Evolutionary conservation across 1,140 invertebrate species (phyloP).

Genomic region (Galendromus occidentalis): DNA sequence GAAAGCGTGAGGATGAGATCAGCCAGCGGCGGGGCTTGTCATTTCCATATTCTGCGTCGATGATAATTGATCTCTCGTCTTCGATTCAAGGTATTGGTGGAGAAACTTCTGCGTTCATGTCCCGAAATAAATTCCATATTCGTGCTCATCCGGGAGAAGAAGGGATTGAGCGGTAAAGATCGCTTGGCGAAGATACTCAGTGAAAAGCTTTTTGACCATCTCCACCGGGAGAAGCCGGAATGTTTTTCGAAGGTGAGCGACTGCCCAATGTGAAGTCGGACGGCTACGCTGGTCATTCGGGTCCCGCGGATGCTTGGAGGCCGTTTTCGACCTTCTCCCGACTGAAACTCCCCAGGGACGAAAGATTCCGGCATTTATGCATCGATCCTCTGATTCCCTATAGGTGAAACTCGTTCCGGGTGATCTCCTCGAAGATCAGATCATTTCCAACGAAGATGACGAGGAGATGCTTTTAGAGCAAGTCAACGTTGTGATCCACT

Average conservation of each 20-base stretch:
- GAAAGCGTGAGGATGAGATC: too few relatives aligned
- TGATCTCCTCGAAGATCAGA: conserved; percentile 37
- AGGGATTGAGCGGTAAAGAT: conserved; percentile 30
- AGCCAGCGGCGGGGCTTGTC: too few relatives aligned
- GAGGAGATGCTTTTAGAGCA: conserved; percentile 38
- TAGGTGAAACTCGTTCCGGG: not conserved
- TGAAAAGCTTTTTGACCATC: conserved; percentile 13
- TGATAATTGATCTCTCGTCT: too few relatives aligned
- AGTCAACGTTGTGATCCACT: conserved; percentile 31
- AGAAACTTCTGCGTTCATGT: conserved; percentile 33
- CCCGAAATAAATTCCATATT: conserved; percentile 28
- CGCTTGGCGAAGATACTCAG: conserved; percentile 18
- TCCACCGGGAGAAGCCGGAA: too few relatives aligned
- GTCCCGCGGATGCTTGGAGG: too few relatives aligned
- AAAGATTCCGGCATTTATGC: too few relatives aligned
- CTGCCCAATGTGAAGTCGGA: too few relatives aligned
- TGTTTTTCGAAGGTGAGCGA: too few relatives aligned
- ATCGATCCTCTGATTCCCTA: not conserved
- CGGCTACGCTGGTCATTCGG: too few relatives aligned
- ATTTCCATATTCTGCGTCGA: too few relatives aligned
- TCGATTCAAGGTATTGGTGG: conserved; percentile 27
- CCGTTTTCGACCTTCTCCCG: too few relatives aligned
- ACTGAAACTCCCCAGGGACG: too few relatives aligned
- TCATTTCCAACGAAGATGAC: conserved; percentile 64
- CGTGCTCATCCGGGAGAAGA: conserved; percentile 29